Conservation (phyloP, 2,113 vertebrate genomes). For the Malaclemys terrapin region DNA sequence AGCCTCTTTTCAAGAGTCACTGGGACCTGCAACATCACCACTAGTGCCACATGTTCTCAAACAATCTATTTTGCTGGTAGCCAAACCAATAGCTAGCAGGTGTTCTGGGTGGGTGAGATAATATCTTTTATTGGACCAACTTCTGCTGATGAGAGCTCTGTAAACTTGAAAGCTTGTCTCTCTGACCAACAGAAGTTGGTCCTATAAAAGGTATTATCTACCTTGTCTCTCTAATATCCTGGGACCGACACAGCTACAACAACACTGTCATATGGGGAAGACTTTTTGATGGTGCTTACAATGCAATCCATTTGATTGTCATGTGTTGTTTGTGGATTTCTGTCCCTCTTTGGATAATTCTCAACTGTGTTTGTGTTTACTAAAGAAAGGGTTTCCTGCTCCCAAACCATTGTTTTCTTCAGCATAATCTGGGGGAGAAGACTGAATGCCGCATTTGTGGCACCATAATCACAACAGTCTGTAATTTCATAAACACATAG, state of each 20-base stretch:
- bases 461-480: background rate
- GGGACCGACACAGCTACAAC: background rate
- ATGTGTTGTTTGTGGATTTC: background rate
- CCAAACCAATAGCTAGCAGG: background rate
- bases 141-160: background rate
- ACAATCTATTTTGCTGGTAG: background rate
- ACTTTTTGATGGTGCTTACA: background rate
- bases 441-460: accelerated
- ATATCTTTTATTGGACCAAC: background rate
- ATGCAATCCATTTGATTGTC: background rate
- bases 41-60: background rate
- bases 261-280: background rate
- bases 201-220: background rate
- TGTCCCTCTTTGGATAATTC: background rate
- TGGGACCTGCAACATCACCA: background rate
- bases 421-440: background rate
- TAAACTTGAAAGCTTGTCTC: background rate
- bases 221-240: background rate
- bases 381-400: background rate
- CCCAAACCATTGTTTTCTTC: background rate
- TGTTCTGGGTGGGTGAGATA: background rate
- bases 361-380: background rate
- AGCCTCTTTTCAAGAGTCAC: background rate
- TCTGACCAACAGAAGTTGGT: background rate
- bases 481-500: background rate